Evolutionary conservation across 2,113 vertebrate species (phyloP), one percentile per base, ranked within the genome.

Genomic region (Etheostoma cragini): DNA sequence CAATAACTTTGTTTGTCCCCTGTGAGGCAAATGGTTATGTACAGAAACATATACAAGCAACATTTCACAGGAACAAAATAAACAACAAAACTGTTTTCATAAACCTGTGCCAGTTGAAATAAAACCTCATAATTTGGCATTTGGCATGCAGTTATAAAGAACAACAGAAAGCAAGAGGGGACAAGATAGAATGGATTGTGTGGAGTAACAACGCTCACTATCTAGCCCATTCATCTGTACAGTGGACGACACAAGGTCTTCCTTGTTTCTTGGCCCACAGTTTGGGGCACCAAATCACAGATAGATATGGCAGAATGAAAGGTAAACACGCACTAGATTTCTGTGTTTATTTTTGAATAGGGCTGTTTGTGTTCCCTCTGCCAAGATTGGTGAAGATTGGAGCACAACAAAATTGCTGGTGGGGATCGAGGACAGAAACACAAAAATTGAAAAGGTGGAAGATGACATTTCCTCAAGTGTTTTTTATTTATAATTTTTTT

Each of bases 301-400:
- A 82, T 57, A 85, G 87, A 73, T 76, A 68, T 49, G 74, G 61
- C 72, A 61, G 69, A 73, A 76, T 83, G 83, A 85, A 88, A 81
- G 82, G 84, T 85, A 90, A 92, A 89, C 83, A 89, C 35, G 2
- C 58, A 72, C 78, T 67, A 86, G 73, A 90, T 89, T 86, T 82
- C 78, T 45, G 82, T 85, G 88, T 89, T 91, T 90, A 78, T 89
- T 86, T 87, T 81, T 82, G 45, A 80, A 85, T 85, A 21, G 62
- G 58, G 19, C 56, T 89, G 83, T 91, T 87, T 88, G 85, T 81
- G 88, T 75, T 86, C 61, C 60, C 69, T 66, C 69, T n/a, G 78
- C 70, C 67, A 16, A 68, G 71, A 85, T 71, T 24, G 16, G 49
- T 54, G 80, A 64, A 86, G 75, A 87, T 77, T 76, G 69, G 56